Percentiles rank a stretch among this genome's conserved stretches.
Evolutionary conservation across 1,140 invertebrate species (phyloP).

Genomic region (Diabrotica undecimpunctata): DNA sequence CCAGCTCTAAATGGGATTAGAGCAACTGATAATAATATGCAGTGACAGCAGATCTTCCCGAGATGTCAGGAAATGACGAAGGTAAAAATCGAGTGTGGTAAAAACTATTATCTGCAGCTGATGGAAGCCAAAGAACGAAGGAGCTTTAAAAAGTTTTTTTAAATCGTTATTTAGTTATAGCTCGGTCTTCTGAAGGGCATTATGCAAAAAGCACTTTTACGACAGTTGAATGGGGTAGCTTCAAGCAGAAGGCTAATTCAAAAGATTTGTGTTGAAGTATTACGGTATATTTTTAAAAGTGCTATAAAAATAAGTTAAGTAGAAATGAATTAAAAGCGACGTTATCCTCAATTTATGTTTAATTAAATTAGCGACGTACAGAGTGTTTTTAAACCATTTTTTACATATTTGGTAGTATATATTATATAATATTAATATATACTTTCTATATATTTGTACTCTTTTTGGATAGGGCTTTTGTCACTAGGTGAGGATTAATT

Average conservation of each 20-base stretch:
- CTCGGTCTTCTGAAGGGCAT: not conserved
- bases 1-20: not conserved
- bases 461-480: too few relatives aligned
- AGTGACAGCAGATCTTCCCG: not conserved
- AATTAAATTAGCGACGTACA: too few relatives aligned
- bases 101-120: constrained; percentile 2
- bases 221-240: not conserved
- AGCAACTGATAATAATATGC: constrained; percentile 1
- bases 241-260: not conserved
- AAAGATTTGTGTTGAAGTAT: constrained; percentile 3
- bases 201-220: not conserved
- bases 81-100: constrained; percentile 2
- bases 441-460: too few relatives aligned
- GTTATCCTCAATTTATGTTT: too few relatives aligned
- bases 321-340: too few relatives aligned
- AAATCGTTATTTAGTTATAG: constrained; percentile 1
- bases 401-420: too few relatives aligned
- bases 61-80: not conserved
- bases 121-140: not conserved
- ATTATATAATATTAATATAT: too few relatives aligned
- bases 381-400: too few relatives aligned
- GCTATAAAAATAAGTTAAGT: not conserved
- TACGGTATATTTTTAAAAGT: not conserved
- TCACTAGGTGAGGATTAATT: too few relatives aligned
- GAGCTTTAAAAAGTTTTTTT: constrained; percentile 3